phyloP scores from a whole-genome alignment of 2,888 invertebrate species.

The Drosophila niveifrons region DNA sequence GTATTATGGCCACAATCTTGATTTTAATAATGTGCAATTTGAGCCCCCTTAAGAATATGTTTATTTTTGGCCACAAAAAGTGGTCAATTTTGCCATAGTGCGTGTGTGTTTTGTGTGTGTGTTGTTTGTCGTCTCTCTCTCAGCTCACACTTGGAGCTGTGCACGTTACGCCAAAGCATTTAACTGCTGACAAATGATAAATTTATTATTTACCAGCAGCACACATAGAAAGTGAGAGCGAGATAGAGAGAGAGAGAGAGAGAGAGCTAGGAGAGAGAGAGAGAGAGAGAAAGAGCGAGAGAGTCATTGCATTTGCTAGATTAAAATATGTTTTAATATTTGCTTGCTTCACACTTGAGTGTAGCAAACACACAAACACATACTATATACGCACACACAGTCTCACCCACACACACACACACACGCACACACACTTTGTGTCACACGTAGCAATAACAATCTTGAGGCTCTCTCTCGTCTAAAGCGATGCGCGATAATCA shows the following conservation, averaged over 20 bases:
- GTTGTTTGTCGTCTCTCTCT: constrained; percentile 9
- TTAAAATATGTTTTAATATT: constrained; percentile 81
- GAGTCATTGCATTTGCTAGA: constrained; percentile 69
- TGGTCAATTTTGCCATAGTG: no score
- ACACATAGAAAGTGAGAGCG: constrained; percentile 32
- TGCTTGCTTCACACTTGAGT: constrained; percentile 68
- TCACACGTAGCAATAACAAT: constrained; percentile 44
- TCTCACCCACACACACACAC: background rate
- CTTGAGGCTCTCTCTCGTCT: constrained; percentile 31
- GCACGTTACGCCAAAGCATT: constrained; percentile 74
- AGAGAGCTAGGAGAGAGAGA: background rate
- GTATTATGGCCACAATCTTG: no score
- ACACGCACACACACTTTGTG: background rate
- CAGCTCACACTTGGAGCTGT: constrained; percentile 5
- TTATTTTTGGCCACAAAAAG: no score
- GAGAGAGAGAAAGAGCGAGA: constrained; percentile 1
- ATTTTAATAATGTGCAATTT: no score
- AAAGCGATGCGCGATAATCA: constrained; percentile 68
- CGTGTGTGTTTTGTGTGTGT: background rate
- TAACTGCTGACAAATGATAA: constrained; percentile 84
- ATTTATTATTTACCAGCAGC: constrained; percentile 82
- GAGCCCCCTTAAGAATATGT: no score
- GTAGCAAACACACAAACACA: constrained; percentile 30
- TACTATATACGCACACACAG: no score
- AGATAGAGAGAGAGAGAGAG: background rate